These are phyloP conservation scores for Alcedo atthis DNA, from an alignment of 2,797 vertebrate genomes.

Conservation along the genomic window DNA sequence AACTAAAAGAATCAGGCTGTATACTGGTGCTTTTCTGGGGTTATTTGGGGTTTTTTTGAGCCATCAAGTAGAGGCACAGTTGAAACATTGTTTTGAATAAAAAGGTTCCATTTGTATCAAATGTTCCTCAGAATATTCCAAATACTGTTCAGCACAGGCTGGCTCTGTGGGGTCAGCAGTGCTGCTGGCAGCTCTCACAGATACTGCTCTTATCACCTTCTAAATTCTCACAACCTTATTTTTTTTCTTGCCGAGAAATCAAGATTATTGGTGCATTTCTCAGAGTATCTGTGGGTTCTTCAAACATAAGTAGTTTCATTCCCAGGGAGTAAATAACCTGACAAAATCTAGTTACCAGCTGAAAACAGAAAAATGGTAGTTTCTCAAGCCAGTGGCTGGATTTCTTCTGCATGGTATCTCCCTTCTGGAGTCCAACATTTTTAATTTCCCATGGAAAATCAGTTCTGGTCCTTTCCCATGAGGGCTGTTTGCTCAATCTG, in stretches of 20 bases:
- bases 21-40: accelerated
- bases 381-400: neutral
- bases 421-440: neutral
- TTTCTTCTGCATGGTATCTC: neutral
- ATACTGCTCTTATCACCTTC: neutral
- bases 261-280: neutral
- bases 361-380: neutral
- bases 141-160: neutral
- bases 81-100: neutral
- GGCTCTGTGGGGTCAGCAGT: neutral
- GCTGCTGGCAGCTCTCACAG: neutral
- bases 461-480: neutral
- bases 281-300: neutral
- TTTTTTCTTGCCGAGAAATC: neutral
- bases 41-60: neutral
- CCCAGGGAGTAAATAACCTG: neutral
- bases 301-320: neutral
- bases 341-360: neutral
- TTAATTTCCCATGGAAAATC: neutral
- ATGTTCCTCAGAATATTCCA: neutral
- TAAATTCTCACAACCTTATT: neutral
- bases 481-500: neutral
- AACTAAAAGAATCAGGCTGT: too few relatives aligned
- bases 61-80: neutral
- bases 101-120: neutral